Conservation (phyloP, 2,888 invertebrate species). For the Pseudoips prasinana region DNA sequence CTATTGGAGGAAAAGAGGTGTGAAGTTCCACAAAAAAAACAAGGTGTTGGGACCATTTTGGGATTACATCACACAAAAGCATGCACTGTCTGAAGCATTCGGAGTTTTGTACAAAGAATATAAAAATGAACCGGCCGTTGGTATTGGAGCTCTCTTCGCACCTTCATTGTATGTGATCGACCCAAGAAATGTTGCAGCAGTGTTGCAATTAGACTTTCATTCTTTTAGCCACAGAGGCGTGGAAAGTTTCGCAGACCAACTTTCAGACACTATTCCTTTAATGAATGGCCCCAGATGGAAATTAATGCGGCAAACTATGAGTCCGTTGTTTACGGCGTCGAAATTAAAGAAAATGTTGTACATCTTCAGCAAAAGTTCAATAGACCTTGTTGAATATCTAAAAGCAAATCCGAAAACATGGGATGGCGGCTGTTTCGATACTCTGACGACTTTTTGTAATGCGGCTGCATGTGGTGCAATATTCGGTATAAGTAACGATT, state of each 20-base stretch:
- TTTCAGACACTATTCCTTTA: slow-evolving; percentile 46
- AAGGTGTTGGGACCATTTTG: slow-evolving; percentile 41
- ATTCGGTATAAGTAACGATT: slow-evolving; percentile 57
- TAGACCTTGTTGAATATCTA: slow-evolving; percentile 44
- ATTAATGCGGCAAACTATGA: slow-evolving; percentile 52
- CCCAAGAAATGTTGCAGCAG: slow-evolving; percentile 37
- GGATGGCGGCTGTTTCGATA: slow-evolving; percentile 20
- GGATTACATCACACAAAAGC: slow-evolving; percentile 36
- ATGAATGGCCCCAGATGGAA: slow-evolving; percentile 54
- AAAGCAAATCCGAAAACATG: slow-evolving; percentile 38
- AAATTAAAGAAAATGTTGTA: slow-evolving; percentile 61
- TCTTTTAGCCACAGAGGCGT: slow-evolving; percentile 47
- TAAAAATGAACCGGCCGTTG: slow-evolving; percentile 44
- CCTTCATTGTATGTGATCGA: slow-evolving; percentile 39
- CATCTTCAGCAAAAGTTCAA: slow-evolving; percentile 48
- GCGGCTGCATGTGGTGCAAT: slow-evolving; percentile 51
- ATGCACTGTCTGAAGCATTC: slow-evolving; percentile 39
- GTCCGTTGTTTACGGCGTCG: slow-evolving; percentile 52
- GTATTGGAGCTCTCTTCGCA: slow-evolving; percentile 23
- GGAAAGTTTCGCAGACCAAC: slow-evolving; percentile 29
- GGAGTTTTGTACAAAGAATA: slow-evolving; percentile 41
- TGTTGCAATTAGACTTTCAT: slow-evolving; percentile 42
- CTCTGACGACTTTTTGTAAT: slow-evolving; percentile 38
- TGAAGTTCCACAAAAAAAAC: slow-evolving; percentile 35
- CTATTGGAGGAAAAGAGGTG: slow-evolving; percentile 52